A percentile compares a stretch with the other conserved stretches of the same genome.
phyloP scores from a whole-genome alignment of 2,888 invertebrate species.

The Sisyra nigra region DNA sequence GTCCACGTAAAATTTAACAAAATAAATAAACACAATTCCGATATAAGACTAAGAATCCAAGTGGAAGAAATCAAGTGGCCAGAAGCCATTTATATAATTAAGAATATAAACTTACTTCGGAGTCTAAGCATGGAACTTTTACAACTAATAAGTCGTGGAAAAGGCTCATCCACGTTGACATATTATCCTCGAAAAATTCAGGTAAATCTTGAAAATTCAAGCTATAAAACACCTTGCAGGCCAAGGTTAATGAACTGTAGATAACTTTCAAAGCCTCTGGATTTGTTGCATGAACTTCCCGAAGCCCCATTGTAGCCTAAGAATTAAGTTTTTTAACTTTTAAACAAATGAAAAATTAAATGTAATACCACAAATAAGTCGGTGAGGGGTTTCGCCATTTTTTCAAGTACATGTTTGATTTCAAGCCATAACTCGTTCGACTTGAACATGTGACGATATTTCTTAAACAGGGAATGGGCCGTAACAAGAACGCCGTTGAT shows the following conservation, averaged over 20 bases:
- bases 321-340: conserved; percentile 20
- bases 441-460: conserved; percentile 91
- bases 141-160: conserved; percentile 66
- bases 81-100: background rate
- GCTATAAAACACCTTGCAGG: conserved; percentile 93
- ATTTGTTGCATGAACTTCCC: conserved; percentile 62
- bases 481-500: conserved; percentile 92
- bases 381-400: conserved; percentile 86
- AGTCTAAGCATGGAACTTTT: conserved; percentile 61
- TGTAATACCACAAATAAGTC: conserved; percentile 64
- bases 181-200: conserved; percentile 98
- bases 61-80: conserved; percentile 31
- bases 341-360: too few species aligned
- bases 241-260: conserved; percentile 73
- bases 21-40: too few species aligned
- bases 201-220: conserved; percentile 96
- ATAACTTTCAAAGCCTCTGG: conserved; percentile 69
- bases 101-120: conserved; percentile 30
- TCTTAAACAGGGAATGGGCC: conserved; percentile 90
- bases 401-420: conserved; percentile 89
- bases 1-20: too few species aligned
- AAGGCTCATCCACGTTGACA: conserved; percentile 87
- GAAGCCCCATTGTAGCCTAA: conserved; percentile 71
- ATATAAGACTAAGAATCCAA: too few species aligned
- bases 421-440: conserved; percentile 91